A percentile compares a stretch with the other conserved stretches of the same genome.
phyloP scores from a whole-genome alignment of 2,797 vertebrate genomes.

The Rhynchotus rufescens region DNA sequence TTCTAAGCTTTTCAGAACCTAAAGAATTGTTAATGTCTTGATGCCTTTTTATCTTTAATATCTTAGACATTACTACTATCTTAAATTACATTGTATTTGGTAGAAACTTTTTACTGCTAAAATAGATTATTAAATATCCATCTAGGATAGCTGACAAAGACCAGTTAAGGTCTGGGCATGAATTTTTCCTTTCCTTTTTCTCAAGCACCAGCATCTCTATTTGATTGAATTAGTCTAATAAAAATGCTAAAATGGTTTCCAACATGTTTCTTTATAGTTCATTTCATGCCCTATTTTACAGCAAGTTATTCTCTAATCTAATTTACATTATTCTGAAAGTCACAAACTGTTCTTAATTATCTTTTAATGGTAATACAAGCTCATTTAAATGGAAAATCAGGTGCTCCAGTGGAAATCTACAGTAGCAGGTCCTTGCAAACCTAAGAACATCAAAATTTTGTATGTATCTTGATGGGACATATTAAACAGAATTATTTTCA shows the following conservation, averaged over 20 bases:
- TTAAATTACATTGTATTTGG: not conserved
- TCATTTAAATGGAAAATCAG: conserved; percentile 32
- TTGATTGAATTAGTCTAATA: conserved; percentile 33
- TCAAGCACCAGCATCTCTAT: not conserved
- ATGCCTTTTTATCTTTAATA: not conserved
- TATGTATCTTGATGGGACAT: conserved; percentile 20
- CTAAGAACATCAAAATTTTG: not conserved
- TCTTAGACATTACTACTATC: not conserved
- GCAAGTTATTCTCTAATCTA: conserved; percentile 41
- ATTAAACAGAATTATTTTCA: not conserved
- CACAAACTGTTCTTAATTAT: conserved; percentile 32
- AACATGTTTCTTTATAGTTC: conserved; percentile 12
- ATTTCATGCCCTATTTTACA: conserved; percentile 42
- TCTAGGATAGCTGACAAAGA: not conserved
- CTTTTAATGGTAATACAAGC: conserved; percentile 40
- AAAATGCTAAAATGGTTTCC: conserved; percentile 26
- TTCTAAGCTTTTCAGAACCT: not conserved
- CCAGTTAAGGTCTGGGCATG: not conserved
- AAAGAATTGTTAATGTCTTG: not conserved
- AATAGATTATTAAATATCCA: not conserved
- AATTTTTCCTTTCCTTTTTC: not conserved
- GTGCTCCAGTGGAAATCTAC: not conserved
- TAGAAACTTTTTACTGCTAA: not conserved
- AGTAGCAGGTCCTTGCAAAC: not conserved
- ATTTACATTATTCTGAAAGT: conserved; percentile 55